A percentile compares a stretch with the other conserved stretches of the same genome.
Evolutionary conservation across 2,113 vertebrate species (phyloP).

Genomic region (Gymnarchus niloticus): DNA sequence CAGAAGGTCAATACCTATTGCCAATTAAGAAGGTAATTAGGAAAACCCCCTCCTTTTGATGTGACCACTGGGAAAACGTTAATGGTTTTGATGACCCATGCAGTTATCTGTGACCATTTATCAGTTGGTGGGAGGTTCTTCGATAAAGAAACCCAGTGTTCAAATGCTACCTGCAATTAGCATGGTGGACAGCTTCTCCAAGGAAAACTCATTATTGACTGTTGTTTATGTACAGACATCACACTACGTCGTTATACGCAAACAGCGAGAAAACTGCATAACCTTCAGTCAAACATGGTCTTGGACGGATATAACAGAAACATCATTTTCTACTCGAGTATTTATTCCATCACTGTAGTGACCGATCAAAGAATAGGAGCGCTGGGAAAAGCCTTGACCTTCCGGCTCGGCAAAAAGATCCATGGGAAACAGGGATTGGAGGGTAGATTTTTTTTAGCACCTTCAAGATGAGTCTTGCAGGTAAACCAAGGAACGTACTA

Average conservation of each 20-base stretch:
- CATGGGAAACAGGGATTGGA: neutral
- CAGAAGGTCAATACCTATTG: neutral
- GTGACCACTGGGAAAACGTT: neutral
- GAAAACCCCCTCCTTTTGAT: neutral
- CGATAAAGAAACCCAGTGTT: neutral
- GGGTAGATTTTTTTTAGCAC: neutral
- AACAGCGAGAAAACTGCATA: too few species aligned
- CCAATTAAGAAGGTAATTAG: constrained; percentile 2
- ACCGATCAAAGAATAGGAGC: neutral
- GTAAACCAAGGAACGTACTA: neutral
- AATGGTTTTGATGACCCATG: neutral
- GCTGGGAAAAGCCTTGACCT: too few species aligned
- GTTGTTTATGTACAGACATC: neutral
- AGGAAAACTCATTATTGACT: neutral
- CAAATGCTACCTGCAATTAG: neutral
- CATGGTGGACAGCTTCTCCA: neutral
- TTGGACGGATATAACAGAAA: neutral
- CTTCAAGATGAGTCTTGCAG: neutral
- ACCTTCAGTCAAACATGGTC: neutral
- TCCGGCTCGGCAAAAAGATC: neutral
- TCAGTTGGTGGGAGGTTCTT: constrained; percentile 6
- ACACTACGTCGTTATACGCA: too few species aligned
- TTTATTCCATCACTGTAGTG: neutral
- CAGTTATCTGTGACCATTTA: neutral
- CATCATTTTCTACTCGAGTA: neutral